phyloP scores from a whole-genome alignment of 1,140 invertebrate species.

The Drosophila pseudoananassae region DNA sequence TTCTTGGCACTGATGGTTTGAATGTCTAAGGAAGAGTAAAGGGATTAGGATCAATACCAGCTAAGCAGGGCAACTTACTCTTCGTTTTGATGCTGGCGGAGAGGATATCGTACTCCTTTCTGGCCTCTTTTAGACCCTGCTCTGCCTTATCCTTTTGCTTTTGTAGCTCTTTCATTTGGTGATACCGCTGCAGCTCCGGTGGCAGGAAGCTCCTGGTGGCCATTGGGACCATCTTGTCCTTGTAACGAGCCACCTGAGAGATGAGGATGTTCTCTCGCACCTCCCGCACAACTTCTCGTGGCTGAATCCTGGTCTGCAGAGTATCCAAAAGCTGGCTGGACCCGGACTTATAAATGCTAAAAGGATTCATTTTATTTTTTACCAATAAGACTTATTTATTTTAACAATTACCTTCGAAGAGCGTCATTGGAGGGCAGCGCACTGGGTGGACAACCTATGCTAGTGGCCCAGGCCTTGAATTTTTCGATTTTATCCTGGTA shows the following conservation, averaged over 20 bases:
- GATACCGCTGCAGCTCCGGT: conserved; percentile 59
- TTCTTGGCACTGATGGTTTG: conserved; percentile 60
- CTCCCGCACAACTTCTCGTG: conserved; percentile 57
- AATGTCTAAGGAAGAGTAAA: conserved; percentile 52
- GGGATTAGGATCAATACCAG: background rate
- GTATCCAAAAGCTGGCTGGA: conserved; percentile 61
- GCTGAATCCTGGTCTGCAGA: conserved; percentile 59
- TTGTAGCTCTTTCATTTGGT: conserved; percentile 61
- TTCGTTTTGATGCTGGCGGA: conserved; percentile 65
- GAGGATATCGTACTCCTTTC: conserved; percentile 55
- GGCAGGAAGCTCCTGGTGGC: conserved; percentile 62
- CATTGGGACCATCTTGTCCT: conserved; percentile 59
- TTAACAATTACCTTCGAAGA: conserved; percentile 62
- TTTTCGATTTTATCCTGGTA: conserved; percentile 51
- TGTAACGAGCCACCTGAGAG: conserved; percentile 50
- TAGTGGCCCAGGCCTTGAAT: conserved; percentile 68
- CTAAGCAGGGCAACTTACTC: conserved; percentile 42
- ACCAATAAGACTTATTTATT: background rate
- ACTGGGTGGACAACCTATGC: conserved; percentile 62
- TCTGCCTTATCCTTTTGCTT: conserved; percentile 47
- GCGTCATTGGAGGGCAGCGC: conserved; percentile 64
- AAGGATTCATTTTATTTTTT: conserved; percentile 4
- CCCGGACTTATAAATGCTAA: conserved; percentile 72
- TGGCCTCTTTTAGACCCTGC: conserved; percentile 36
- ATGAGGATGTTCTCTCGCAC: conserved; percentile 69